Conservation (phyloP, 2,888 invertebrate species). For the Acronicta psi region DNA sequence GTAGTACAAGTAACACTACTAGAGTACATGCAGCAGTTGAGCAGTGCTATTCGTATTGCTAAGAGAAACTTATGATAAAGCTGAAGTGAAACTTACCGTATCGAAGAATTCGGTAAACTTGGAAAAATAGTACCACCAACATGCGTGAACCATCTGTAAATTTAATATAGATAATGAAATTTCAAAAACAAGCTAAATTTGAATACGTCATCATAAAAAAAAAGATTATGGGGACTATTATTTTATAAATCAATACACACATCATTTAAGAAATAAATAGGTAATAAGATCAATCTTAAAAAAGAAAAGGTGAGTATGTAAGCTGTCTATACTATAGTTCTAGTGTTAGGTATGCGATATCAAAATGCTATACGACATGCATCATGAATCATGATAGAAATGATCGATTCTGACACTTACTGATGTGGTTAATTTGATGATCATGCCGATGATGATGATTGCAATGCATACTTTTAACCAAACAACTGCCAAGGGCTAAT, state of each 20-base stretch:
- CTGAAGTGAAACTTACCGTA: slow-evolving; percentile 92
- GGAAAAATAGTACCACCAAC: slow-evolving; percentile 99
- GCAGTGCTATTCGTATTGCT: no score
- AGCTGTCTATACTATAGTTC: slow-evolving; percentile 21
- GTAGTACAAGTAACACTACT: no score
- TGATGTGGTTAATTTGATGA: slow-evolving; percentile 39
- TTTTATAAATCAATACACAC: no score
- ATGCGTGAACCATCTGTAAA: slow-evolving; percentile 96
- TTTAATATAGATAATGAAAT: slow-evolving; percentile 16
- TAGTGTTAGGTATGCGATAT: slow-evolving; percentile 34
- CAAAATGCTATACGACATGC: slow-evolving; percentile 31
- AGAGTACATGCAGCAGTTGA: no score
- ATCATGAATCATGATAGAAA: slow-evolving; percentile 34
- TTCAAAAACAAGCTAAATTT: neutral
- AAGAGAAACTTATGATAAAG: neutral
- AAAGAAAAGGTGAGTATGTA: slow-evolving; percentile 13
- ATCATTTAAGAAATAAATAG: neutral
- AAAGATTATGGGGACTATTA: neutral
- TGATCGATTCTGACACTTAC: slow-evolving; percentile 23
- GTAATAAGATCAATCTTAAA: slow-evolving; percentile 12
- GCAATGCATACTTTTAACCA: slow-evolving; percentile 5
- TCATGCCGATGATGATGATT: slow-evolving; percentile 18
- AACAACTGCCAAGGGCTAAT: slow-evolving; percentile 10
- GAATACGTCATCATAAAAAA: neutral
- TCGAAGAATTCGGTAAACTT: slow-evolving; percentile 99